Evolutionary conservation across 2,888 invertebrate species (phyloP), one percentile per base, ranked within the genome.

Genomic region (Sisyra terminalis): DNA sequence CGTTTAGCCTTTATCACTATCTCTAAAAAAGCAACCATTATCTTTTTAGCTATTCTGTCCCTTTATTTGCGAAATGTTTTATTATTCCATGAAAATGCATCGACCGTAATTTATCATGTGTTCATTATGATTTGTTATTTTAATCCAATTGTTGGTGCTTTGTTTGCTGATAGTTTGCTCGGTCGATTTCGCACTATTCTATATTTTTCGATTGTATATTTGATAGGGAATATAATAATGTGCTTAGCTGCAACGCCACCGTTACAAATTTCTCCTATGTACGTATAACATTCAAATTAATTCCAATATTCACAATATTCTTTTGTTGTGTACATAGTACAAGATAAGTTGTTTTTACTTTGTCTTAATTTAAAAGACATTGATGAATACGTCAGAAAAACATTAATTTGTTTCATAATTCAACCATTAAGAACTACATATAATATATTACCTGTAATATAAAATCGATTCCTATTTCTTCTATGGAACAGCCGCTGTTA

Each of bases 121-220:
- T 96, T 93, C 61, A 77, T 80, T 1, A 85, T 87, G 78, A 67
- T 93, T 51, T 87, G 86, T 9, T 97, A 87, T 66, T 80, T 89
- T 62, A 85, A 85, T 49, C 92, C 93, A 0, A 51, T 93, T 2
- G 53, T 92, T 24, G 97, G 97, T 2, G 96, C 96, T 17, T 84
- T 96, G 55, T 63, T 97, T 32, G 92, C 97, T 0, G 97, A 97
- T 62, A 87, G 90, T 45, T 80, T 75, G 66, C 67, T 93, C 36
- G 96, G 96, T 40, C 85, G 90, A 65, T 97, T 84, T 63, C 71
- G 72, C 49, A 92, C 90, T 1, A 96, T 97, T 50, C 64, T 94
- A 29, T 90, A 84, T 60, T 63, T 96, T 13, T 94, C 93, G 3
- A 63, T 89, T 31, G 69, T 97, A 13, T 96, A 94, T 57, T 81